Base-by-base conservation (phyloP, 1,140 invertebrate genomes). In the Streblospio benedicti region DNA sequence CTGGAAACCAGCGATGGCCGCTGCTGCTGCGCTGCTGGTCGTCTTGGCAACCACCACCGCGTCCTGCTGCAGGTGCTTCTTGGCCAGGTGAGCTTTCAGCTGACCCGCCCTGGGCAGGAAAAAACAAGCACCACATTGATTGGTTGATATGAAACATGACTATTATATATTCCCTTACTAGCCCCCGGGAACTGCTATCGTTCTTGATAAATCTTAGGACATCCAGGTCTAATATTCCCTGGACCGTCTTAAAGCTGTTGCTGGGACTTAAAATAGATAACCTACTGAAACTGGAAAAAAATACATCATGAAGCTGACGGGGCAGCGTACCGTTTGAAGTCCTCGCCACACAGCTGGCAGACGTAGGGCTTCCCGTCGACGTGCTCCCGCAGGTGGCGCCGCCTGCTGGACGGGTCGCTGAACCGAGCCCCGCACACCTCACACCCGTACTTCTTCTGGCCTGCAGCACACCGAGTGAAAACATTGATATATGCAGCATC, bases 291-390 rank as follows among this genome's bases (percentile, higher is more conserved):
- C n/a, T n/a, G n/a, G n/a, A n/a, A n/a, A n/a, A n/a, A n/a, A n/a
- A n/a, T n/a, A n/a, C n/a, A n/a, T n/a, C n/a, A n/a, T n/a, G n/a
- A n/a, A n/a, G n/a, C n/a, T n/a, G n/a, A n/a, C n/a, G n/a, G n/a
- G n/a, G n/a, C n/a, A n/a, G n/a, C n/a, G n/a, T n/a, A n/a, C n/a
- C 70, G 62, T 38, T 69, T 69, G 56, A 73, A 73, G 3, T 52
- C 57, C 12, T 94, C 84, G 64, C 90, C 87, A 74, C 91, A 93
- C 72, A 88, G 85, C 69, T 93, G 91, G 70, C 93, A 96, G 45
- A 85, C 83, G 75, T 92, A 95, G 0, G 89, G 89, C 41, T 78
- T 83, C 72, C 85, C 77, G 2, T 82, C 82, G 9, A 80, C 81
- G 66, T 83, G 82, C 4, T 80, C 82, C 20, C 80, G 67, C 31